phyloP scores from a whole-genome alignment of 2,888 invertebrate genomes.

The Tolmerus cingulatus region DNA sequence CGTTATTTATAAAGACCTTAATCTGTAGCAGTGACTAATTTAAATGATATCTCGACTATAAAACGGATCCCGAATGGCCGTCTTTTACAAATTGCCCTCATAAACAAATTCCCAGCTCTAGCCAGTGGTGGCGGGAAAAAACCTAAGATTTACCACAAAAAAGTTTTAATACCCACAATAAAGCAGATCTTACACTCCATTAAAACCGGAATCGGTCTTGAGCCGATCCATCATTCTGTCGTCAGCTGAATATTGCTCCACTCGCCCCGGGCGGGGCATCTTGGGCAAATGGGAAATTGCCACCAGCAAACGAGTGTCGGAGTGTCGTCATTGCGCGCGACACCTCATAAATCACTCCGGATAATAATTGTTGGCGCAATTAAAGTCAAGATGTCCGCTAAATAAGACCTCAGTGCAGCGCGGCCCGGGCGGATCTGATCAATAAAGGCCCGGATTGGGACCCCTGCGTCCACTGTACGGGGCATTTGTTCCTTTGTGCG shows the following conservation, averaged over 20 bases:
- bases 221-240: conserved; percentile 28
- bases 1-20: background rate
- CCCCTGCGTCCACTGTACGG: background rate
- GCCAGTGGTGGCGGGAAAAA: background rate
- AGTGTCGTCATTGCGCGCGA: conserved; percentile 6
- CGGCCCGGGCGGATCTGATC: background rate
- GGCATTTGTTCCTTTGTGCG: background rate
- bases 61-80: background rate
- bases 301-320: background rate
- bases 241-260: background rate
- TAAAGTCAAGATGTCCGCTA: conserved; percentile 24
- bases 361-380: conserved; percentile 31
- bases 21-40: background rate
- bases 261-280: background rate
- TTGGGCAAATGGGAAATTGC: background rate
- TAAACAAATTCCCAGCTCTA: background rate
- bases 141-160: background rate
- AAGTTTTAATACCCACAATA: background rate
- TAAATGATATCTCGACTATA: background rate
- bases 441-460: background rate
- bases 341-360: conserved; percentile 29
- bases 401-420: conserved; percentile 10
- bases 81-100: background rate
- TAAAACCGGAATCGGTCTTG: background rate
- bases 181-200: background rate